These are phyloP conservation scores for Dryocosmus kuriphilus DNA, from an alignment of 2,888 invertebrate species.

Conservation along the genomic window DNA sequence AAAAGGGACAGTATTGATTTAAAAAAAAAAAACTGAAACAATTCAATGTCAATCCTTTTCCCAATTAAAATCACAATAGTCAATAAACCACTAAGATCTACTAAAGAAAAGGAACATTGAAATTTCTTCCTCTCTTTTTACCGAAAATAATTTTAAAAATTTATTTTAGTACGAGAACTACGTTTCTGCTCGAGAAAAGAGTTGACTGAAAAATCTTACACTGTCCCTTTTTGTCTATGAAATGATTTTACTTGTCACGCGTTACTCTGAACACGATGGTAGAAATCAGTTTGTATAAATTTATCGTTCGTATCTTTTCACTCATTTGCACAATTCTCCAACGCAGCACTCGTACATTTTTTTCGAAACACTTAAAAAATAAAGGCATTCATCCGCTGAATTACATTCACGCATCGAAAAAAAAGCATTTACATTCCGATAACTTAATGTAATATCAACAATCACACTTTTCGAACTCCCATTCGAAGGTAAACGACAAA, in stretches of 20 bases:
- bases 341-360: background rate
- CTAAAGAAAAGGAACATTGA: slow-evolving; percentile 1
- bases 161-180: slow-evolving; percentile 28
- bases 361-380: slow-evolving; percentile 19
- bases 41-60: slow-evolving; percentile 13
- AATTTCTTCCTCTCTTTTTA: slow-evolving; percentile 14
- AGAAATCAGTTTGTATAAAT: slow-evolving; percentile 9
- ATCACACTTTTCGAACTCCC: background rate
- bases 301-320: background rate
- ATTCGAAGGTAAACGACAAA: slow-evolving; percentile 14
- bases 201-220: background rate
- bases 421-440: slow-evolving; percentile 22
- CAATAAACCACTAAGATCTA: background rate
- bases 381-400: slow-evolving; percentile 15
- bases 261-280: slow-evolving; percentile 34
- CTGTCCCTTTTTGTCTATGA: background rate
- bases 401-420: background rate
- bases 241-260: background rate
- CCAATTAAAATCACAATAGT: background rate
- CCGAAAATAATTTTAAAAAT: background rate
- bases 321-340: background rate
- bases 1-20: slow-evolving; percentile 12
- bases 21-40: slow-evolving; percentile 6
- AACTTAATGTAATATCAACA: slow-evolving; percentile 22
- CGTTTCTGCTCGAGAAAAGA: slow-evolving; percentile 7